Base-by-base conservation (phyloP, 2,797 vertebrate species). In the Acanthurus lineatus region DNA sequence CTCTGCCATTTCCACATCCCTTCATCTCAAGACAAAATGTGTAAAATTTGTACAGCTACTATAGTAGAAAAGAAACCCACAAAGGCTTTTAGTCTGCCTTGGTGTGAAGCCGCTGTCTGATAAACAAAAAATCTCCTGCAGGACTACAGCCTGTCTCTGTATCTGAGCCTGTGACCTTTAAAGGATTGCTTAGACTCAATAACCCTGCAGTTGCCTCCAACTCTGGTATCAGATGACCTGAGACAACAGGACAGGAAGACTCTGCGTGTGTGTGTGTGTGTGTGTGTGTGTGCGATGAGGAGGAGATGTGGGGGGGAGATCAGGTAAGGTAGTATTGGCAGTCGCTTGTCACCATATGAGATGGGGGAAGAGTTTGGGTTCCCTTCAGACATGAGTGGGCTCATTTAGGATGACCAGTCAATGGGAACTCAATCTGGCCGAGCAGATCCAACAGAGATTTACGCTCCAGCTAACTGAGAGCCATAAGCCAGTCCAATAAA, bases 221-320 rank as follows among this genome's bases (percentile, higher is more conserved):
- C 94, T 87, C 71, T 81, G 93, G 91, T 95, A 96, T 96, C 92
- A 96, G 96, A 95, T 95, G 95, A 95, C 94, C 96, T 94, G 89
- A 89, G 95, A 94, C 85, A 90, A 94, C 60, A 84, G 93, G 91
- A 66, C 88, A 91, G 94, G 92, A 94, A 94, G 86, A 81, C 72
- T 54, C 12, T 67, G 68, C 61, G 40, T 45, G 69, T 22, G 78
- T 45, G 64, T 58, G 62, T 81, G 78, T 45, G 64, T 58, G 62
- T 81, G 63, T 69, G 52, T 44, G 65, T 19, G 76, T 28, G 56
- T 60, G 59, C 78, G 58, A 38, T 16, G 35, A 62, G 9, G 14
- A 16, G 64, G 44, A 45, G 47, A 19, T 57, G 67, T 57, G 67
- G 57, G 25, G 57, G 54, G 0, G 93, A 94, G 86, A 93, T 89